Evolutionary conservation across 2,797 vertebrate genomes (phyloP), one percentile per base, ranked within the genome.

Genomic region (Alouatta caraya): DNA sequence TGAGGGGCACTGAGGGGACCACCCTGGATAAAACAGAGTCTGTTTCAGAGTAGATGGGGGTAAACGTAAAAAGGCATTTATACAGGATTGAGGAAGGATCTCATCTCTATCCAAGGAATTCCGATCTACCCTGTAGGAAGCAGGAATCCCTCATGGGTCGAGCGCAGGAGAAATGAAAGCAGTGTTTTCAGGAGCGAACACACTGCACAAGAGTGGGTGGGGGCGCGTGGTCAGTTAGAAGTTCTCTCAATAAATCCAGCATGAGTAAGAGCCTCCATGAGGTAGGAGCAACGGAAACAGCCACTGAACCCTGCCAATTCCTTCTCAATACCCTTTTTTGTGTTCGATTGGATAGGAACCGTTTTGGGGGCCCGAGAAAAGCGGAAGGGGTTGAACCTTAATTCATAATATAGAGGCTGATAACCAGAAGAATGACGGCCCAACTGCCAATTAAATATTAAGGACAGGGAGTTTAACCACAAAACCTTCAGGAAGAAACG

Each of bases 121-220:
- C 75, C 0, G 1, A 70, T 19, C 39, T 26, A 17, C 30, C 75
- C 7, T 39, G 28, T 1, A 48, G 61, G 39, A 39, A 76, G 22
- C 0, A 17, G 24, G 50, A 85, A 26, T 33, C 26, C 26, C 11
- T 64, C 30, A 30, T 0, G 8, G 28, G 26, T 0, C 4, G 21
- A 14, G 48, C 0, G 1, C 33, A 72, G 28, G n/a, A 17, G 17
- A 39, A 26, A 75, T 1, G 15, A 30, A 83, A 78, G 44, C 4
- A 50, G 57, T 46, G 8, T 57, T 50, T 79, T 55, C 24, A 9
- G 80, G 33, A 83, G 37, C 12, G 22, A 44, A 44, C 5, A 64
- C 73, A 50, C 37, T 5, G 10, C 42, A 84, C 44, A 28, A 28
- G 64, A n/a, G 75, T 2, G 33, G 81, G 42, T 42, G 17, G 55